Percentiles rank a stretch among this genome's conserved stretches.
Evolutionary conservation across 2,113 vertebrate species (phyloP).

Genomic region (Apaloderma vittatum): DNA sequence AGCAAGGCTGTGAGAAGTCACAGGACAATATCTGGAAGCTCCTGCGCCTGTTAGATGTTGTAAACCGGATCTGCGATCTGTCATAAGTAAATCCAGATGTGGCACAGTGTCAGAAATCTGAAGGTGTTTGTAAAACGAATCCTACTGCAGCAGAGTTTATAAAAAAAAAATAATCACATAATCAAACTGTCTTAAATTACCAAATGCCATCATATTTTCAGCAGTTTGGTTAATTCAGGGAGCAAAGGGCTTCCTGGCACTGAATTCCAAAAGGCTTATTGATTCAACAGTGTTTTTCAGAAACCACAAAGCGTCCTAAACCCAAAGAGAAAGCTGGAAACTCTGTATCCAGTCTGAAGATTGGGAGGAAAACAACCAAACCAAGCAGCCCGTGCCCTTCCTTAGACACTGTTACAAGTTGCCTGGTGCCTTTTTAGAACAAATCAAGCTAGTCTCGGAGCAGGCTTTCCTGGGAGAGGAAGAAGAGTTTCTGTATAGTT

Average conservation of each 20-base stretch:
- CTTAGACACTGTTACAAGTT: neutral
- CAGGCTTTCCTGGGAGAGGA: neutral
- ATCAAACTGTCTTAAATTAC: neutral
- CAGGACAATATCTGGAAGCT: neutral
- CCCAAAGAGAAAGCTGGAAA: neutral
- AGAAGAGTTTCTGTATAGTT: neutral
- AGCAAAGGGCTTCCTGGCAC: neutral
- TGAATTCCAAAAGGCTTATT: neutral
- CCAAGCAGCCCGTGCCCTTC: neutral
- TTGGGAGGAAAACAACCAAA: neutral
- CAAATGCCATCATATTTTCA: neutral
- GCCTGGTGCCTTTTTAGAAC: neutral
- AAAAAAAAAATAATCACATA: neutral
- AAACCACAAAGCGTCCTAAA: neutral
- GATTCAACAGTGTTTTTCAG: neutral
- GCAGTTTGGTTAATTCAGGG: neutral
- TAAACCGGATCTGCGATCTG: constrained; percentile 10
- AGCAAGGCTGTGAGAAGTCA: neutral
- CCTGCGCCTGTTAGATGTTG: neutral
- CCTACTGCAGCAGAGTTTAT: constrained; percentile 6
- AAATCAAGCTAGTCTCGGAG: neutral
- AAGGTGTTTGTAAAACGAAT: constrained; percentile 48
- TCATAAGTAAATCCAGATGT: constrained; percentile 47
- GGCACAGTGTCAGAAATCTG: constrained; percentile 3
- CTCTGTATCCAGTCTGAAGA: neutral